Evolutionary conservation across 2,888 invertebrate species (phyloP).

Genomic region (Cephus runcator): DNA sequence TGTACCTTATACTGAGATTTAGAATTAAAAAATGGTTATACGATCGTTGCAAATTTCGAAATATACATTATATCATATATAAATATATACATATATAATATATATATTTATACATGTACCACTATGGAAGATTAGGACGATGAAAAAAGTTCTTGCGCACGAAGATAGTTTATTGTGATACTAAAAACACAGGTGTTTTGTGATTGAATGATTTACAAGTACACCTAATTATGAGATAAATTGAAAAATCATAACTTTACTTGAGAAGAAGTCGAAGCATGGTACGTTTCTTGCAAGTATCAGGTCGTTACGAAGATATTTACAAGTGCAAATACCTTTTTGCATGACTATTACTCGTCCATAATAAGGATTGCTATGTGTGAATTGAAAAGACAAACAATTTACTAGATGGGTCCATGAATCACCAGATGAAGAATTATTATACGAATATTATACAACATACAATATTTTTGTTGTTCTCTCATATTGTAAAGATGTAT

Average conservation of each 20-base stretch:
- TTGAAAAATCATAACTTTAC: background rate
- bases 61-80: conserved; percentile 1
- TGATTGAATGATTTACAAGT: background rate
- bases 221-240: background rate
- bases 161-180: background rate
- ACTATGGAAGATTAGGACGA: background rate
- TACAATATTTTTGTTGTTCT: conserved; percentile 55
- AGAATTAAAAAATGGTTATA: background rate
- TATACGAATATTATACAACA: conserved; percentile 29
- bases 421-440: conserved; percentile 39
- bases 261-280: background rate
- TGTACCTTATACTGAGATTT: background rate
- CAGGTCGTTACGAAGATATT: background rate
- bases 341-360: background rate
- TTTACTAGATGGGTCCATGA: conserved; percentile 23
- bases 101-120: background rate
- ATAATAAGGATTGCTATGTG: background rate
- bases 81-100: conserved; percentile 3
- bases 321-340: background rate
- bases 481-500: conserved; percentile 51
- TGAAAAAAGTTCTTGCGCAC: background rate
- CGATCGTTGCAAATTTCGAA: background rate
- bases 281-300: background rate
- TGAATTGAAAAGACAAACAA: background rate
- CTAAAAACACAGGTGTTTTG: background rate